These are phyloP conservation scores for Halocynthia aurantium DNA, from an alignment of 23 tunicate species.

Conservation along the genomic window DNA sequence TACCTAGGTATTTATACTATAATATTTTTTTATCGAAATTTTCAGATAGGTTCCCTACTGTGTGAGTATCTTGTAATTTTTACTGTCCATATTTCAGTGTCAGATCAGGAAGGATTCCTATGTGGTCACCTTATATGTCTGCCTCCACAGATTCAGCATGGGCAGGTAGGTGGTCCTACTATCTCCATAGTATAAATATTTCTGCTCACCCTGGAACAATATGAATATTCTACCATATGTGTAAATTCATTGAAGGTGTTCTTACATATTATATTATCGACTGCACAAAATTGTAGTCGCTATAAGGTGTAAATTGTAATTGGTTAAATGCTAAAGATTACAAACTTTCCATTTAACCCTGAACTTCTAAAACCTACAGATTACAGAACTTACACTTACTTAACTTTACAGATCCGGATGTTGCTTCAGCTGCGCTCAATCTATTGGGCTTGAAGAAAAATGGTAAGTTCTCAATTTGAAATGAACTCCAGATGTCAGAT, in stretches of 20 bases:
- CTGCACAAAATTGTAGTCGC: too few species aligned
- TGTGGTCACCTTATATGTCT: slow-evolving; percentile 65
- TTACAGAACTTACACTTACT: too few species aligned
- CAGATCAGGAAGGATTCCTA: slow-evolving; percentile 61
- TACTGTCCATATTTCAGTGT: slow-evolving; percentile 29
- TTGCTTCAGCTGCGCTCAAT: slow-evolving; percentile 93
- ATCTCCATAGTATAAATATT: background rate
- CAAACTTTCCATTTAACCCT: too few species aligned
- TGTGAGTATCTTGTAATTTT: background rate
- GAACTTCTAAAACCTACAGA: too few species aligned
- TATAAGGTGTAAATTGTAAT: too few species aligned
- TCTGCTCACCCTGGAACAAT: too few species aligned
- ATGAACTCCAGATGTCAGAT: too few species aligned
- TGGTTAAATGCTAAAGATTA: too few species aligned
- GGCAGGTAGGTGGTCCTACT: slow-evolving; percentile 44
- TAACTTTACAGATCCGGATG: slow-evolving; percentile 63
- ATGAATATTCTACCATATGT: too few species aligned
- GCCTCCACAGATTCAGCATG: slow-evolving; percentile 40
- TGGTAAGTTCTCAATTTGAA: slow-evolving; percentile 17
- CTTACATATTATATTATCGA: too few species aligned
- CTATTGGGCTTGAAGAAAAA: slow-evolving; percentile 60
- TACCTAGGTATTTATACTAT: slow-evolving; percentile 72
- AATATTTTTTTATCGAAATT: background rate
- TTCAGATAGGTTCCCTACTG: background rate
- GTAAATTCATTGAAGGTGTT: too few species aligned